A percentile compares a stretch with the other conserved stretches of the same genome.
Evolutionary conservation across 2,113 vertebrate species (phyloP).

Genomic region (Edolisoma coerulescens): DNA sequence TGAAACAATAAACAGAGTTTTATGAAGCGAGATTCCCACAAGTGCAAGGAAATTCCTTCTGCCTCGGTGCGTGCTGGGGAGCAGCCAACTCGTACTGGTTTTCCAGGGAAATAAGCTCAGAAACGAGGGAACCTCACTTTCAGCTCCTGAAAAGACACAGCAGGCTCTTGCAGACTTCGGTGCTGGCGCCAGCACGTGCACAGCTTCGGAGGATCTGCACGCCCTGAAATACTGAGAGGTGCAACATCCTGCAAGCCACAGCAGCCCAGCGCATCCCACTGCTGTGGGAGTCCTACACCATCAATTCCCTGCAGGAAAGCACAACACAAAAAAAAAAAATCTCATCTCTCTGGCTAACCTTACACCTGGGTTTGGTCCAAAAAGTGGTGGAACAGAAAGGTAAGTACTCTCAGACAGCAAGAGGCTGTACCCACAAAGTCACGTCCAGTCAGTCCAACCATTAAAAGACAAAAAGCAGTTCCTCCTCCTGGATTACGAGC

Average conservation of each 20-base stretch:
- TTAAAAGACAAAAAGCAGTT: not conserved
- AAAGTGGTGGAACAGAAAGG: not conserved
- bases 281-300: not conserved
- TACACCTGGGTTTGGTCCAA: not conserved
- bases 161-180: not conserved
- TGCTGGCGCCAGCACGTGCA: rapidly evolving
- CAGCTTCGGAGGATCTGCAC: not conserved
- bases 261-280: not conserved
- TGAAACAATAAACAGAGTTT: not conserved
- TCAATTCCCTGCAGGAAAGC: not conserved
- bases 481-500: not conserved
- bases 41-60: not conserved
- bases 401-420: not conserved
- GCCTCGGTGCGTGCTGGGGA: not conserved
- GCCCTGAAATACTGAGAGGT: rapidly evolving
- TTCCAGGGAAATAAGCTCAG: not conserved
- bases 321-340: rapidly evolving
- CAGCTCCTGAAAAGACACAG: not conserved
- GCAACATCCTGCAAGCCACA: not conserved
- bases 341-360: not conserved
- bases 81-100: not conserved
- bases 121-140: not conserved
- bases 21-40: not conserved
- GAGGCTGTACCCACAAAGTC: not conserved
- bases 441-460: not conserved